A percentile compares a stretch with the other conserved stretches of the same genome.
Conservation (phyloP, 2,113 vertebrate species). For the Micromys minutus region DNA sequence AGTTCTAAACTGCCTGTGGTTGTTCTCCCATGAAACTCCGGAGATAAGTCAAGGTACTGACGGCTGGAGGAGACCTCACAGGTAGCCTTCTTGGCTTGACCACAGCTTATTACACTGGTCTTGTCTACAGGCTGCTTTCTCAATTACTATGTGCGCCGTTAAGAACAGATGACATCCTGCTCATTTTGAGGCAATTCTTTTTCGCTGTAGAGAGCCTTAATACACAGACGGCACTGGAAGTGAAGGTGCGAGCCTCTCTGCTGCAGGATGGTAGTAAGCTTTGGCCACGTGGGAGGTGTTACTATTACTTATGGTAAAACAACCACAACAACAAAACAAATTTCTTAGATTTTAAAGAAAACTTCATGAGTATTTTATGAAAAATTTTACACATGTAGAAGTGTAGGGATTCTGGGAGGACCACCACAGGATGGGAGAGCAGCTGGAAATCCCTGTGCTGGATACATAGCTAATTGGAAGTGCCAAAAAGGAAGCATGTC, state of each 20-base stretch:
- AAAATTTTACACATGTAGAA: not conserved
- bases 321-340: not conserved
- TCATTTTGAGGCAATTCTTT: not conserved
- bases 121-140: not conserved
- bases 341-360: not conserved
- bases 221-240: not conserved
- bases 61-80: not conserved
- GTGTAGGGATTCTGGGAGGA: not conserved
- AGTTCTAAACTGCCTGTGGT: not conserved
- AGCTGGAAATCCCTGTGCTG: not conserved
- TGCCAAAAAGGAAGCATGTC: not conserved
- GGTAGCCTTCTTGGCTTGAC: not conserved
- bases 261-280: not conserved
- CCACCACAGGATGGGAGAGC: not conserved
- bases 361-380: not conserved
- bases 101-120: not conserved
- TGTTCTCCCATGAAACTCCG: not conserved
- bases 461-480: not conserved
- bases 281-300: not conserved
- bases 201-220: not conserved
- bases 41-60: not conserved
- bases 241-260: not conserved
- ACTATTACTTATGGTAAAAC: not conserved
- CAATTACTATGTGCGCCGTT: not conserved
- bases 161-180: not conserved